phyloP scores from a whole-genome alignment of 2,888 invertebrate species.

The Mythimna loreyi region DNA sequence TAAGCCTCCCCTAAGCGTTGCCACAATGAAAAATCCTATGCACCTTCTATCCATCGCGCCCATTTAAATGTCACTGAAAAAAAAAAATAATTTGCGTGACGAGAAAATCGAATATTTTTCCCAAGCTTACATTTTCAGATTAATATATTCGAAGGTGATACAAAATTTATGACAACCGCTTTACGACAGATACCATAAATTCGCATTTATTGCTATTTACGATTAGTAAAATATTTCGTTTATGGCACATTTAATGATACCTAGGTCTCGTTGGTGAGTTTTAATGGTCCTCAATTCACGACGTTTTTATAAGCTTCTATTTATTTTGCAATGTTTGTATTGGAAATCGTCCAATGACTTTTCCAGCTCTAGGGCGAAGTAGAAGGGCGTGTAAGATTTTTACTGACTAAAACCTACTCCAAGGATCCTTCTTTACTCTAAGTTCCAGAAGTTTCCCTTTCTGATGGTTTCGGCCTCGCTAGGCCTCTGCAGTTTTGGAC shows the following conservation, averaged over 20 bases:
- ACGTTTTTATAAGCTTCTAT: not conserved
- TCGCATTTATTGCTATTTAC: slow-evolving; percentile 50
- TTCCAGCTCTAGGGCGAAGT: too few species aligned
- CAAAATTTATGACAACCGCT: slow-evolving; percentile 37
- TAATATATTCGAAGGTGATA: slow-evolving; percentile 29
- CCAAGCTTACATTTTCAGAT: not conserved
- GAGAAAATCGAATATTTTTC: not conserved
- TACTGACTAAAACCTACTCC: too few species aligned
- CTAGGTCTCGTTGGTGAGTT: slow-evolving; percentile 34
- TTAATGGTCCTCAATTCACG: slow-evolving; percentile 17
- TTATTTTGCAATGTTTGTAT: too few species aligned
- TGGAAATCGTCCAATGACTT: too few species aligned
- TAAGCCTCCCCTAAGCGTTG: too few species aligned
- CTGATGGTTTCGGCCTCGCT: too few species aligned
- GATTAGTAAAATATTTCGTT: slow-evolving; percentile 59
- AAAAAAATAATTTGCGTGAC: not conserved
- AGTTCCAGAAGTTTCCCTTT: too few species aligned
- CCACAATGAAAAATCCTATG: too few species aligned
- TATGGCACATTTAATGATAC: slow-evolving; percentile 49
- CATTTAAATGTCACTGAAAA: not conserved
- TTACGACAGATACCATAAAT: slow-evolving; percentile 53
- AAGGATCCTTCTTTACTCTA: too few species aligned
- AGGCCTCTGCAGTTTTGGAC: too few species aligned
- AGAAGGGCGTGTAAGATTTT: too few species aligned
- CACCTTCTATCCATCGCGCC: too few species aligned